Conservation (phyloP, 2,113 vertebrate genomes). For the Phoenicopterus ruber region DNA sequence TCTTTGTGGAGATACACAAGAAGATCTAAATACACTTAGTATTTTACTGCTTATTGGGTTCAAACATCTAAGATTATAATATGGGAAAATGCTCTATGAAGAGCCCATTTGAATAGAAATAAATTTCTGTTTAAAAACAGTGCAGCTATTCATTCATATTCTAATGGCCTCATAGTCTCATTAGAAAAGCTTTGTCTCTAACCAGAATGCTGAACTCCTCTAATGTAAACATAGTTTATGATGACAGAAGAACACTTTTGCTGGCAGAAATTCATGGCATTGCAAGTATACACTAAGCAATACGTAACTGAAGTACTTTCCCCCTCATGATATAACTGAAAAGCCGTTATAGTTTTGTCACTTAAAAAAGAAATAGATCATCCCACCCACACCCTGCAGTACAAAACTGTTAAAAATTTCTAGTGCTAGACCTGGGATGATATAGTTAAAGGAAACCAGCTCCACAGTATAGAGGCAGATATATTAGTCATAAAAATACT, state of each 20-base stretch:
- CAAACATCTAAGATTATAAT: not conserved
- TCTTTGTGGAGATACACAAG: not conserved
- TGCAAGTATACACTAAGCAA: not conserved
- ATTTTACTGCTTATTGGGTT: not conserved
- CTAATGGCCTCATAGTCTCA: not conserved
- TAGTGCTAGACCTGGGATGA: not conserved
- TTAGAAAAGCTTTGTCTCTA: not conserved
- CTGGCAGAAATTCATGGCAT: not conserved
- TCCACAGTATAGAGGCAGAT: not conserved
- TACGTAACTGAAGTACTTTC: not conserved
- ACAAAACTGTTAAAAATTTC: not conserved
- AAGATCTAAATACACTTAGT: not conserved
- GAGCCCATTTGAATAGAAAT: not conserved
- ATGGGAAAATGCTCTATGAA: not conserved
- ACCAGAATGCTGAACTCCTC: not conserved
- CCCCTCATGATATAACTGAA: not conserved
- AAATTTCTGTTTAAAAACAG: not conserved
- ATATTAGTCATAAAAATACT: not conserved
- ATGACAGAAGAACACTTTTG: not conserved
- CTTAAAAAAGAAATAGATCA: not conserved
- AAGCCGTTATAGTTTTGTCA: not conserved
- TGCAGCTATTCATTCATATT: not conserved
- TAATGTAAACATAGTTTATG: not conserved
- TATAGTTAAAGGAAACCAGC: not conserved
- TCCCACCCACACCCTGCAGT: not conserved